Conservation (phyloP, 2,113 vertebrate genomes). For the Glareola pratincola region DNA sequence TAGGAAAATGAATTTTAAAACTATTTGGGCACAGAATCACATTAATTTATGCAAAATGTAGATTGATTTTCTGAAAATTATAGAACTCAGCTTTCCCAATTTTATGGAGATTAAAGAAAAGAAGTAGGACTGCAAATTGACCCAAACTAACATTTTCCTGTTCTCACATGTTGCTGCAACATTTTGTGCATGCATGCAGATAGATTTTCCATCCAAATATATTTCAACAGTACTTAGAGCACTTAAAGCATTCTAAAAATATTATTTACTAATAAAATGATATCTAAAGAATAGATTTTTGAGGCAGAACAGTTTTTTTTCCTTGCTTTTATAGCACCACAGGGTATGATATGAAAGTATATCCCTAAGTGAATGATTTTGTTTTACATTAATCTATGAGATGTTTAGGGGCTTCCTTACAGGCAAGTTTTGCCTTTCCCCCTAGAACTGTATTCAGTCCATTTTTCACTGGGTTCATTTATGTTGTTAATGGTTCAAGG, state of each 20-base stretch:
- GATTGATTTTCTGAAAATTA: background rate
- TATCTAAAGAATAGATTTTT: background rate
- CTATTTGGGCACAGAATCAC: background rate
- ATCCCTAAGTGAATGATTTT: background rate
- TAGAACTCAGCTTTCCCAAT: background rate
- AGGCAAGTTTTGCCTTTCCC: background rate
- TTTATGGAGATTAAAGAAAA: background rate
- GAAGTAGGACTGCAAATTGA: background rate
- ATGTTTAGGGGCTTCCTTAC: background rate
- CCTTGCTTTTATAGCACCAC: background rate
- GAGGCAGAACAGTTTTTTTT: background rate
- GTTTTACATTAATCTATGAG: background rate
- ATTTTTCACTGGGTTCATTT: conserved; percentile 1
- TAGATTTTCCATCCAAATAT: background rate
- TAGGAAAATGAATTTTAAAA: background rate
- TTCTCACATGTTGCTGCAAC: background rate
- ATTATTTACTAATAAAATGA: background rate
- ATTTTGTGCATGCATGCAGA: background rate
- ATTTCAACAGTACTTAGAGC: background rate
- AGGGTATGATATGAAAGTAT: background rate
- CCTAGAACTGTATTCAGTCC: background rate
- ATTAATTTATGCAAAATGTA: background rate
- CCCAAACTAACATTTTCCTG: background rate
- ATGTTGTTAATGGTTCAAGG: conserved; percentile 22
- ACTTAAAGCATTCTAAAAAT: background rate